These are phyloP conservation scores for Trigoniulus corallinus DNA, from an alignment of 1,140 invertebrate genomes.

Conservation along the genomic window DNA sequence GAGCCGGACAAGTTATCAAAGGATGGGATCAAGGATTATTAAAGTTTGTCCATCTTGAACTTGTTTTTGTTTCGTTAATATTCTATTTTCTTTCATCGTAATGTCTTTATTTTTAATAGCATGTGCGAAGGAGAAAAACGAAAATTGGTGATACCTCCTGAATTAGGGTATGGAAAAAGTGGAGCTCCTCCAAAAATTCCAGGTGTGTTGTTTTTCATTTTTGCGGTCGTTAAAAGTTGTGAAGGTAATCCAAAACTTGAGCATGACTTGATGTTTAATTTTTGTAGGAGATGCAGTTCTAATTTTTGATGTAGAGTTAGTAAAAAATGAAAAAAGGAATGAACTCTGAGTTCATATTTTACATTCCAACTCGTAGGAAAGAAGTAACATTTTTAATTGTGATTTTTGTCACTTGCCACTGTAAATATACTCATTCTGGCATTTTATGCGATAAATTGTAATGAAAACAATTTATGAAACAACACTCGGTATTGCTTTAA, in stretches of 20 bases:
- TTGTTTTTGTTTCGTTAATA: slow-evolving; percentile 9
- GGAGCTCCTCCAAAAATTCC: slow-evolving; percentile 68
- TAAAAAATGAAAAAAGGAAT: slow-evolving; percentile 53
- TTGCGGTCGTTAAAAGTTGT: not conserved
- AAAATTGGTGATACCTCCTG: slow-evolving; percentile 66
- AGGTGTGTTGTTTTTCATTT: slow-evolving; percentile 18
- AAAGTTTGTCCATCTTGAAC: slow-evolving; percentile 32
- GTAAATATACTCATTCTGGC: no score
- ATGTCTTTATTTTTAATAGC: slow-evolving; percentile 22
- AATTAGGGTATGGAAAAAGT: slow-evolving; percentile 57
- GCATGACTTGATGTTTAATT: not conserved
- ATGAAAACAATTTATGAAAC: no score
- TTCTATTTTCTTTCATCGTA: slow-evolving; percentile 5
- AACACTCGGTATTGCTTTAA: no score
- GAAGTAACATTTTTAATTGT: no score
- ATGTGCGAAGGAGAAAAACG: slow-evolving; percentile 76
- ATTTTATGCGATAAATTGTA: no score
- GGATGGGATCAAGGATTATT: slow-evolving; percentile 74
- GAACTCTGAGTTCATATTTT: no score
- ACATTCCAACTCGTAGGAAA: no score
- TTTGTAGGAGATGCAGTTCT: slow-evolving; percentile 45
- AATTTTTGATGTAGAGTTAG: slow-evolving; percentile 64
- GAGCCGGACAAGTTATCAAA: slow-evolving; percentile 61
- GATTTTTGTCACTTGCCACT: no score
- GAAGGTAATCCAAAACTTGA: not conserved